phyloP scores from a whole-genome alignment of 2,888 invertebrate genomes.

The Bembecia ichneumoniformis region DNA sequence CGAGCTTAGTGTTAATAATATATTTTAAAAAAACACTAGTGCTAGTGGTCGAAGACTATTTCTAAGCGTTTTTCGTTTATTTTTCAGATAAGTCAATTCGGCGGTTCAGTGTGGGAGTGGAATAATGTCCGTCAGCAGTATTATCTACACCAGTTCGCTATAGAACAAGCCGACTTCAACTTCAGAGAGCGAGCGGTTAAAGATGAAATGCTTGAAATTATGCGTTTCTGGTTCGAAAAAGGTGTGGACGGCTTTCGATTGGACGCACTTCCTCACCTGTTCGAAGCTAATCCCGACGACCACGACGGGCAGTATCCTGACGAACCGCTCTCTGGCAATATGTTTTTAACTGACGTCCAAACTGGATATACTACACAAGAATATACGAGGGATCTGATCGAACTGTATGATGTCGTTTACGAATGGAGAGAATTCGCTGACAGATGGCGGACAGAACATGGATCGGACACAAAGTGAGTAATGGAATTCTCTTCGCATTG shows the following conservation, averaged over 20 bases:
- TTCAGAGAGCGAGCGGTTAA: slow-evolving; percentile 72
- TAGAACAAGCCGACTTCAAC: slow-evolving; percentile 78
- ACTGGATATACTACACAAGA: slow-evolving; percentile 73
- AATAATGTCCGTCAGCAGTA: slow-evolving; percentile 73
- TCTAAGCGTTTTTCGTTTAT: not conserved
- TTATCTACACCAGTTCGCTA: slow-evolving; percentile 78
- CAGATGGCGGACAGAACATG: slow-evolving; percentile 44
- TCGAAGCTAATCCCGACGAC: slow-evolving; percentile 62
- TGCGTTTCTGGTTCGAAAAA: slow-evolving; percentile 80
- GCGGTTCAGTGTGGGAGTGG: slow-evolving; percentile 80
- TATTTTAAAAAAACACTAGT: not conserved
- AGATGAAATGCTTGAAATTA: slow-evolving; percentile 70
- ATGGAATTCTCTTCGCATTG: too few relatives aligned
- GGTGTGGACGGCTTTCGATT: slow-evolving; percentile 85
- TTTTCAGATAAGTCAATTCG: slow-evolving; percentile 65
- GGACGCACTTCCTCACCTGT: slow-evolving; percentile 75
- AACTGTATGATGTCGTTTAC: slow-evolving; percentile 67
- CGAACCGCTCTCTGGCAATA: slow-evolving; percentile 60
- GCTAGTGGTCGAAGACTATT: not conserved
- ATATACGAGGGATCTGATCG: slow-evolving; percentile 74
- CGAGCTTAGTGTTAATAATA: slow-evolving; percentile 3
- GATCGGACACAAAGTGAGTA: slow-evolving; percentile 52
- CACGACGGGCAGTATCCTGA: slow-evolving; percentile 52
- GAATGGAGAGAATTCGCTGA: slow-evolving; percentile 73
- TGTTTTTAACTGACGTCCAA: slow-evolving; percentile 57